Conservation (phyloP, 2,797 vertebrate genomes). For the Macroramphosus scolopax region DNA sequence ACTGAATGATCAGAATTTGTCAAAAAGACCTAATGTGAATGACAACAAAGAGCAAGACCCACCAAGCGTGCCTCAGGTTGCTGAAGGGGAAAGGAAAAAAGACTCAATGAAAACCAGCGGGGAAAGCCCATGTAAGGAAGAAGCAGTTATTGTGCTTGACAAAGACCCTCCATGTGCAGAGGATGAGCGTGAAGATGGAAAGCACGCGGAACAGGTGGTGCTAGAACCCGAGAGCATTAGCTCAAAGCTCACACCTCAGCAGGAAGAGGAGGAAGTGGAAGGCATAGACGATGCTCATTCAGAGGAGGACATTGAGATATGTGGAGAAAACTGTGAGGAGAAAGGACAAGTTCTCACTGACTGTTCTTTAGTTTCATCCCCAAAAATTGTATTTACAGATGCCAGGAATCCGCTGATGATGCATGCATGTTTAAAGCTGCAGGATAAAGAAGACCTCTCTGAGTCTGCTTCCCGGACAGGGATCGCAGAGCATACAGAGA, state of each 20-base stretch:
- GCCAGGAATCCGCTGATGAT: constrained; percentile 29
- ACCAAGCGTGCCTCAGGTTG: constrained; percentile 5
- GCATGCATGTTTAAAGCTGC: constrained; percentile 41
- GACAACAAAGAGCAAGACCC: constrained; percentile 34
- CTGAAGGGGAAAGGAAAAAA: constrained; percentile 25
- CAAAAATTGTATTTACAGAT: constrained; percentile 40
- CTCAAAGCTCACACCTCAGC: constrained; percentile 16
- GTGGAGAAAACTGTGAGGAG: constrained; percentile 45
- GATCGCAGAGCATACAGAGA: constrained; percentile 10
- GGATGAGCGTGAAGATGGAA: constrained; percentile 23
- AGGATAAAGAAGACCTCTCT: constrained; percentile 38
- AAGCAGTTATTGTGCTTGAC: constrained; percentile 21
- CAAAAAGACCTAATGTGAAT: constrained; percentile 30
- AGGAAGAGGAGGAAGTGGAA: constrained; percentile 32
- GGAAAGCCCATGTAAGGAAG: constrained; percentile 16
- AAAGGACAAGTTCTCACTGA: constrained; percentile 41
- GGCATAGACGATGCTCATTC: constrained; percentile 39
- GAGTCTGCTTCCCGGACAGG: constrained; percentile 29
- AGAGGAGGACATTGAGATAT: constrained; percentile 56
- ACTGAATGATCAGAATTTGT: constrained; percentile 27
- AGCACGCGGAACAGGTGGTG: constrained; percentile 19
- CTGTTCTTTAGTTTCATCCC: constrained; percentile 33
- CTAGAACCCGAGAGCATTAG: constrained; percentile 16
- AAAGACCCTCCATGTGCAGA: constrained; percentile 27
- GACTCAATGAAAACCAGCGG: constrained; percentile 8